Base-by-base conservation (phyloP, 2,888 invertebrate genomes). In the Cyclophora punctaria region DNA sequence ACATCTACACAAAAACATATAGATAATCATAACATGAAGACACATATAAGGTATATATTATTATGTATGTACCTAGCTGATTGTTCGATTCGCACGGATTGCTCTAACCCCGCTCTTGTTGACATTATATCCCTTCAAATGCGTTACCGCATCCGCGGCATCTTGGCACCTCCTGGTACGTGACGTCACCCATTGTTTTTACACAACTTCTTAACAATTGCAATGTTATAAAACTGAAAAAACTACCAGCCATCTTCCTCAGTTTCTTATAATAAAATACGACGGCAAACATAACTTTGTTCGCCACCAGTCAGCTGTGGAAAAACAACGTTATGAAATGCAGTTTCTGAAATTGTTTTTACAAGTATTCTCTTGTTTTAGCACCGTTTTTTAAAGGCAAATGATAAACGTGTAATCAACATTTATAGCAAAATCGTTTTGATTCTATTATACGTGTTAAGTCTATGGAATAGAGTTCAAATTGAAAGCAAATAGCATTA, bases 131-230 rank as follows among this genome's bases (percentile, higher is more conserved):
- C 20, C 20, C 20, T 20, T 20, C 20, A 20, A 20, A 20, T 1
- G 20, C 20, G 20, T 20, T 7, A 42, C 7, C 7, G 3, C n/a
- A 5, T 43, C 7, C 42, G 42, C 7, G 42, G 42, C 7, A 4
- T 6, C 47, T 50, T 60, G 63, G 63, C 48, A 59, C 57, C 7
- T 44, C 61, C 61, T 53, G 61, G 63, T 48, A 63, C 63, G 37
- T 62, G 62, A 64, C 63, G 63, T 60, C 55, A 57, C 46, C 46
- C 7, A 34, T 53, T 55, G 58, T 60, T 60, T 60, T 44, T 44
- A 33, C 34, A 20, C 44, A 33, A 4, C 33, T 44, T 59, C 56
- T 57, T 55, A 58, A 46, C 49, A 45, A 51, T 43, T 50, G 49
- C 55, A 54, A 50, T 7, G 45, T 33, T 49, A 50, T 20, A 20